Evolutionary conservation across 2,113 vertebrate genomes (phyloP).

Genomic region (Rhea americana): DNA sequence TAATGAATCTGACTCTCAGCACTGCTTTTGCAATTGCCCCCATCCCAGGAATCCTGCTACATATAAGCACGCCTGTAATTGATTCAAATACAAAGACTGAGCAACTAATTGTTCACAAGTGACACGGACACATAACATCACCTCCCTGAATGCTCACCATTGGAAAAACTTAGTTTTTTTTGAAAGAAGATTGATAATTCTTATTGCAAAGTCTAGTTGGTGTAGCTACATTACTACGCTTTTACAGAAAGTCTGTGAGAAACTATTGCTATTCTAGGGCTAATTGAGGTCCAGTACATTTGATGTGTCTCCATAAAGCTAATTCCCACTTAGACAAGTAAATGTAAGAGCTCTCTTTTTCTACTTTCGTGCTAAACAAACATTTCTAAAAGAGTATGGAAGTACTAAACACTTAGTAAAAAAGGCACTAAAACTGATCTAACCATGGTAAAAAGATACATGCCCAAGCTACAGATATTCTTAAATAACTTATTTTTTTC

Average conservation of each 20-base stretch:
- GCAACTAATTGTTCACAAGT: not conserved
- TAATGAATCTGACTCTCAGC: not conserved
- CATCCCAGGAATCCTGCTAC: not conserved
- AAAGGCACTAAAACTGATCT: conserved; percentile 35
- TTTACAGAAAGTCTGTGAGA: not conserved
- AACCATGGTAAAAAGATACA: not conserved
- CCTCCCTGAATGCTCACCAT: conserved; percentile 8
- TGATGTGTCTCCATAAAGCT: not conserved
- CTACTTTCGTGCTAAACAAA: not conserved
- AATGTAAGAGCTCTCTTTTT: not conserved
- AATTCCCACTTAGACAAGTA: not conserved
- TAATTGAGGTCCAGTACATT: not conserved
- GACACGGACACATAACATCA: not conserved
- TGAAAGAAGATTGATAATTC: not conserved
- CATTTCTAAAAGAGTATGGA: not conserved
- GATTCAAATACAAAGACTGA: not conserved
- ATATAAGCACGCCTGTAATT: not conserved
- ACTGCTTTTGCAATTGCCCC: not conserved
- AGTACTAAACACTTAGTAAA: not conserved
- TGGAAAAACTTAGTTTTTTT: not conserved
- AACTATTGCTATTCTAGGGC: conserved; percentile 38
- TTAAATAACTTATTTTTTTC: not conserved
- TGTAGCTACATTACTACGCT: conserved; percentile 16
- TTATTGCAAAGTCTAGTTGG: conserved; percentile 38
- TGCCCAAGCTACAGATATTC: not conserved